phyloP scores from a whole-genome alignment of 1,140 invertebrate species.

The Odontomachus brunneus region DNA sequence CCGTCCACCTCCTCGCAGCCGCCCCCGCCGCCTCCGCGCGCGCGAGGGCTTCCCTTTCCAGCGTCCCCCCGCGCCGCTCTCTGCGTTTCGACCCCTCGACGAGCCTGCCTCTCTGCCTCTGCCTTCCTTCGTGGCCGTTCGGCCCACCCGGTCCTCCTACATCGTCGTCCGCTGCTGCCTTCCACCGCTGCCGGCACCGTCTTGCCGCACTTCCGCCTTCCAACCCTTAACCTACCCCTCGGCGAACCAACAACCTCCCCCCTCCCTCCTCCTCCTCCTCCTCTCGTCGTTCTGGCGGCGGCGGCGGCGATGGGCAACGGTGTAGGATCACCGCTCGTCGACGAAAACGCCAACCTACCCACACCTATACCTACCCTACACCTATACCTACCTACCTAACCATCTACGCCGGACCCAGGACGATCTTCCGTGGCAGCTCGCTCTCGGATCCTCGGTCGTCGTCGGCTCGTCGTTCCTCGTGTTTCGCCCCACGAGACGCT shows the following conservation, averaged over 20 bases:
- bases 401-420: slow-evolving; percentile 4
- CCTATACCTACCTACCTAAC: background rate
- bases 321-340: slow-evolving; percentile 65
- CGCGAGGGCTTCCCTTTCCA: slow-evolving; percentile 58
- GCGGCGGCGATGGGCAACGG: slow-evolving; percentile 63
- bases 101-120: slow-evolving; percentile 72
- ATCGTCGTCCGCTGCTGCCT: slow-evolving; percentile 69
- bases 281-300: background rate
- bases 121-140: slow-evolving; percentile 72
- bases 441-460: background rate
- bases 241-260: slow-evolving; percentile 73
- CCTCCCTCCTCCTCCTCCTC: no score
- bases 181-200: slow-evolving; percentile 68
- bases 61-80: slow-evolving; percentile 63
- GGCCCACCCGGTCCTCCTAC: slow-evolving; percentile 72
- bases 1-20: slow-evolving; percentile 29
- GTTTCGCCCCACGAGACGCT: background rate
- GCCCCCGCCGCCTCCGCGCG: slow-evolving; percentile 36
- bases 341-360: slow-evolving; percentile 69
- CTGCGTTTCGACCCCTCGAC: slow-evolving; percentile 74
- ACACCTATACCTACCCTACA: no score
- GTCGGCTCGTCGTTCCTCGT: background rate
- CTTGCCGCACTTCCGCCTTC: slow-evolving; percentile 79
- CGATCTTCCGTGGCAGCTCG: slow-evolving; percentile 24
- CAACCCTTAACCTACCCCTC: slow-evolving; percentile 77